These are phyloP conservation scores for Callospermophilus lateralis DNA, from an alignment of 2,113 vertebrate species.

Conservation along the genomic window DNA sequence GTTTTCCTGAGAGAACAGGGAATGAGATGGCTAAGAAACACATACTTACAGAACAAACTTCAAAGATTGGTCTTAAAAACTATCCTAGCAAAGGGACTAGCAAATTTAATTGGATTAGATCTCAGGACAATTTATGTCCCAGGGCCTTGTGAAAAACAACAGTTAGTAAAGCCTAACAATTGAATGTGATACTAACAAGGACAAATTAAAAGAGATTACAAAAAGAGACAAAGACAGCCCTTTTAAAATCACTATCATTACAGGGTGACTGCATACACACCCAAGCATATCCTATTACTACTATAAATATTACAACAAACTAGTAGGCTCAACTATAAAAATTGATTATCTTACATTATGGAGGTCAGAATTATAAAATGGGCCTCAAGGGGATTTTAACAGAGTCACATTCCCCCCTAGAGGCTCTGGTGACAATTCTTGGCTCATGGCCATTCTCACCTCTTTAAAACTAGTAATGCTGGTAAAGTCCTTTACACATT, in stretches of 20 bases:
- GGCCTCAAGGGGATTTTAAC: neutral
- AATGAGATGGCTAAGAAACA: too few species aligned
- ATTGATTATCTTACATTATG: neutral
- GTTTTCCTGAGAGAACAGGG: too few species aligned
- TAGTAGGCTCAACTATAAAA: neutral
- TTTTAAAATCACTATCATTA: neutral
- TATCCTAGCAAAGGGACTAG: too few species aligned
- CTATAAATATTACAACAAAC: neutral
- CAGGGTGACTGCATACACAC: too few species aligned
- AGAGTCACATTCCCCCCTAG: neutral
- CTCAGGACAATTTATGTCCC: too few species aligned
- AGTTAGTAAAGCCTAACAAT: neutral
- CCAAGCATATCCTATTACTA: neutral
- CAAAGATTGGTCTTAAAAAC: too few species aligned
- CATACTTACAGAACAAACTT: too few species aligned
- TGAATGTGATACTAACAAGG: neutral
- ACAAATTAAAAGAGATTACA: neutral
- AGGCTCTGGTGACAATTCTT: neutral
- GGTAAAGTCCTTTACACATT: neutral
- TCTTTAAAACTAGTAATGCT: neutral
- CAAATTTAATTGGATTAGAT: too few species aligned
- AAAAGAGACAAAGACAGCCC: neutral
- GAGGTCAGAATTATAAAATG: neutral
- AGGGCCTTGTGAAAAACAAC: too few species aligned
- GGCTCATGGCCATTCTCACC: neutral